Evolutionary conservation across 2,888 invertebrate species (phyloP).

Genomic region (Hirtodrosophila trivittata): DNA sequence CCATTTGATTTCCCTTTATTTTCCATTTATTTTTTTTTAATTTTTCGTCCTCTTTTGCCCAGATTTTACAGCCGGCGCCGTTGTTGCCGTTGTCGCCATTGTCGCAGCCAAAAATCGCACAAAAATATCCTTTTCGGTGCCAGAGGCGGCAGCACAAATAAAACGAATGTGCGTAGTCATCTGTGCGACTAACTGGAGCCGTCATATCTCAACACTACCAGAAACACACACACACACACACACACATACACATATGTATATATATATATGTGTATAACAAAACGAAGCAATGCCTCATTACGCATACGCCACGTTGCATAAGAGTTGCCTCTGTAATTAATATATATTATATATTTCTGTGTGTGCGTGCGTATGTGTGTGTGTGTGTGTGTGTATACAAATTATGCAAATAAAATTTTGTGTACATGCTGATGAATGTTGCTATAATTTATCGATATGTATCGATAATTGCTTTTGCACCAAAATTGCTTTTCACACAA

Average conservation of each 20-base stretch:
- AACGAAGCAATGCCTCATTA: slow-evolving; percentile 35
- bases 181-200: slow-evolving; percentile 78
- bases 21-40: background rate
- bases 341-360: background rate
- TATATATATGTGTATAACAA: background rate
- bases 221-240: slow-evolving; percentile 12
- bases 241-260: background rate
- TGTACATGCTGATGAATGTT: background rate
- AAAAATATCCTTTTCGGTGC: slow-evolving; percentile 32
- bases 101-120: slow-evolving; percentile 51
- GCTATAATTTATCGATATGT: background rate
- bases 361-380: background rate
- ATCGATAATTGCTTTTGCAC: background rate
- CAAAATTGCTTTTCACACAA: too few relatives aligned
- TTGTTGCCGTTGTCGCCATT: slow-evolving; percentile 52
- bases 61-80: slow-evolving; percentile 52
- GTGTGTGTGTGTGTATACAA: slow-evolving; percentile 2
- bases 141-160: slow-evolving; percentile 33
- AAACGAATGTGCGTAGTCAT: slow-evolving; percentile 65
- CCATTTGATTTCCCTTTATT: background rate
- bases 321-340: slow-evolving; percentile 32
- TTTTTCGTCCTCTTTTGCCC: slow-evolving; percentile 8
- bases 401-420: background rate
- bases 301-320: slow-evolving; percentile 59
- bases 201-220: slow-evolving; percentile 56